A percentile compares a stretch with the other conserved stretches of the same genome.
These are phyloP conservation scores for Aradus depressus DNA, from an alignment of 2,888 invertebrate genomes.

Conservation along the genomic window DNA sequence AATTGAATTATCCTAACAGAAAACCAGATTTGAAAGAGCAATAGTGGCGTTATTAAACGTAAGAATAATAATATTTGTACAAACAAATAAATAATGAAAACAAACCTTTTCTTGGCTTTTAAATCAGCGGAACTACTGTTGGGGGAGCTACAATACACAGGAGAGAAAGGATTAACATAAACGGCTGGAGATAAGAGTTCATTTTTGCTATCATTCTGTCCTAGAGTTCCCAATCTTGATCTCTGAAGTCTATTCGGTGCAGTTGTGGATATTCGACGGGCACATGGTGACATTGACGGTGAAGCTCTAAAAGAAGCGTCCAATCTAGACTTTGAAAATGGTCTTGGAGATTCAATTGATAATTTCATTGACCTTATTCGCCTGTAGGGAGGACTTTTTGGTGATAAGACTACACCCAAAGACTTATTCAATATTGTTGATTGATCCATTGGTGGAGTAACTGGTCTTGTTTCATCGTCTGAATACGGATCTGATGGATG, in stretches of 20 bases:
- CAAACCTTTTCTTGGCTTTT: constrained; percentile 12
- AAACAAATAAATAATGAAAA: background rate
- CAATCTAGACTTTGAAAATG: constrained; percentile 17
- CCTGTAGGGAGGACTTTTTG: constrained; percentile 26
- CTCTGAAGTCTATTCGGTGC: constrained; percentile 15
- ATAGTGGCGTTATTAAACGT: too few species aligned
- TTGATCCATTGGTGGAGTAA: constrained; percentile 25
- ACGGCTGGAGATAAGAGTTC: constrained; percentile 7
- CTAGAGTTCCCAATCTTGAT: constrained; percentile 3
- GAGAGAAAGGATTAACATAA: constrained; percentile 17
- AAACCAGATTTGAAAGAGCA: too few species aligned
- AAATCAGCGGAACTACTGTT: background rate
- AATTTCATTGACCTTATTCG: constrained; percentile 23
- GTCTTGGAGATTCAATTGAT: constrained; percentile 21
- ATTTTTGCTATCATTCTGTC: constrained; percentile 12
- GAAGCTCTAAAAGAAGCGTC: constrained; percentile 20
- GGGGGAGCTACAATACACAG: constrained; percentile 1
- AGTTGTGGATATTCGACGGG: constrained; percentile 10
- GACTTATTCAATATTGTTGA: constrained; percentile 22
- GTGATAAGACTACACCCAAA: constrained; percentile 24
- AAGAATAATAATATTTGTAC: background rate
- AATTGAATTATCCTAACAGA: too few species aligned
- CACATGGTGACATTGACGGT: constrained; percentile 19
- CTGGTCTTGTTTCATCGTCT: constrained; percentile 20
- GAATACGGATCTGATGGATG: background rate